Conservation (phyloP, 30 jellyfish, hydroid and myxozoan species). For the Aurelia sp. region DNA sequence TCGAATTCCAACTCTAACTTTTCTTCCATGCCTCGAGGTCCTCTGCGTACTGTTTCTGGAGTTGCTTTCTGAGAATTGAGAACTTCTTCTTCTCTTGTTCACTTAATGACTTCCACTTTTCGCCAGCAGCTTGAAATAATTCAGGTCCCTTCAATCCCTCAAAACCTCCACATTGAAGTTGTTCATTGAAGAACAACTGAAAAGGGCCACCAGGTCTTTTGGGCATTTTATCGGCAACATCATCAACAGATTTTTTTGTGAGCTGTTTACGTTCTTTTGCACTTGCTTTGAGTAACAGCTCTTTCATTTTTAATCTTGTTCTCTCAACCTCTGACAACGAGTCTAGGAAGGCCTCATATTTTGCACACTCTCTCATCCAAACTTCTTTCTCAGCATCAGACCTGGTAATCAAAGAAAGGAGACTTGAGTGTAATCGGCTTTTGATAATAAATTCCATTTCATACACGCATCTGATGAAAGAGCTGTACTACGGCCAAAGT, state of each 20-base stretch:
- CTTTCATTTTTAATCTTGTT: conserved; percentile 50
- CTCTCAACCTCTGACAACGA: conserved; percentile 67
- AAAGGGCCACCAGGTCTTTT: conserved; percentile 71
- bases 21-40: conserved; percentile 70
- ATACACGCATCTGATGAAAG: no score
- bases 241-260: conserved; percentile 44
- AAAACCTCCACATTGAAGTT: conserved; percentile 35
- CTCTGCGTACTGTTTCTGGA: conserved; percentile 22
- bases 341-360: conserved; percentile 62
- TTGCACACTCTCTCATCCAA: conserved; percentile 67
- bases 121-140: conserved; percentile 60
- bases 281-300: conserved; percentile 51
- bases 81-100: conserved; percentile 21
- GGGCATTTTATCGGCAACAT: conserved; percentile 59
- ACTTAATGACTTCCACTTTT: conserved; percentile 44
- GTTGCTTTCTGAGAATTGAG: conserved; percentile 15
- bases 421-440: neutral
- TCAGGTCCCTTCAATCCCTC: conserved; percentile 66
- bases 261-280: conserved; percentile 58
- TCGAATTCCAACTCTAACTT: conserved; percentile 7
- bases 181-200: conserved; percentile 52
- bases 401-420: conserved; percentile 6
- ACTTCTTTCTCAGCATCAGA: conserved; percentile 58
- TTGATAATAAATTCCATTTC: neutral
- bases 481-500: neutral